Percentiles rank a stretch among this genome's conserved stretches.
Evolutionary conservation across 1,140 invertebrate species (phyloP).

Genomic region (Papilio glaucus): DNA sequence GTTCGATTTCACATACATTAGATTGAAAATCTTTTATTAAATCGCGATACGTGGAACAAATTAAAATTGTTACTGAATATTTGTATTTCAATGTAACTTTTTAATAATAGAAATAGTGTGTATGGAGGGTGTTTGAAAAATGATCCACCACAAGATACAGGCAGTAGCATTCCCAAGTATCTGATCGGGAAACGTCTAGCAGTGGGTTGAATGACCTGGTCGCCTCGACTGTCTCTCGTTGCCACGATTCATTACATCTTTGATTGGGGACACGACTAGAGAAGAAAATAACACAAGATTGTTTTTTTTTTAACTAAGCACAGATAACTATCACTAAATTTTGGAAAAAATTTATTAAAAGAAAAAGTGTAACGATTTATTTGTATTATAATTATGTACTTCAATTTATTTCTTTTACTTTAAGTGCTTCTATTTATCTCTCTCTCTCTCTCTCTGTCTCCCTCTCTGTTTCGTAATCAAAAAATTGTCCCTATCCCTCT

Average conservation of each 20-base stretch:
- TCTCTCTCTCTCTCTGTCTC: too few species aligned
- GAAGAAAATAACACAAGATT: slow-evolving; percentile 2
- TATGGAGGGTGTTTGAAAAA: slow-evolving; percentile 23
- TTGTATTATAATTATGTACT: too few species aligned
- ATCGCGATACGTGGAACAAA: not conserved
- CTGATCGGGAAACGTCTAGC: slow-evolving; percentile 50
- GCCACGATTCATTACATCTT: slow-evolving; percentile 63
- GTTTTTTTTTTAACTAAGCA: not conserved
- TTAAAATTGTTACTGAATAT: not conserved
- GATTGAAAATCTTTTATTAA: not conserved
- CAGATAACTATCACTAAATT: too few species aligned
- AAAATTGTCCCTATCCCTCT: too few species aligned
- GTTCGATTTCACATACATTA: not conserved
- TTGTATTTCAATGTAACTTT: not conserved
- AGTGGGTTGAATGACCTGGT: slow-evolving; percentile 50
- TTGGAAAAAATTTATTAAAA: too few species aligned
- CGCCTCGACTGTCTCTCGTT: slow-evolving; percentile 55
- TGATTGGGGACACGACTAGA: slow-evolving; percentile 54
- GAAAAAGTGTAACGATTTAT: too few species aligned
- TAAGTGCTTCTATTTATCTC: too few species aligned
- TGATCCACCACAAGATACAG: slow-evolving; percentile 23
- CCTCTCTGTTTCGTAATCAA: too few species aligned
- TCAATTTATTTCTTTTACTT: too few species aligned
- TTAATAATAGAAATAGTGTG: not conserved
- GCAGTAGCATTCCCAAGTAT: slow-evolving; percentile 47